Percentiles rank a stretch among this genome's conserved stretches.
Conservation (phyloP, 2,888 invertebrate species). For the Idaea biselata region DNA sequence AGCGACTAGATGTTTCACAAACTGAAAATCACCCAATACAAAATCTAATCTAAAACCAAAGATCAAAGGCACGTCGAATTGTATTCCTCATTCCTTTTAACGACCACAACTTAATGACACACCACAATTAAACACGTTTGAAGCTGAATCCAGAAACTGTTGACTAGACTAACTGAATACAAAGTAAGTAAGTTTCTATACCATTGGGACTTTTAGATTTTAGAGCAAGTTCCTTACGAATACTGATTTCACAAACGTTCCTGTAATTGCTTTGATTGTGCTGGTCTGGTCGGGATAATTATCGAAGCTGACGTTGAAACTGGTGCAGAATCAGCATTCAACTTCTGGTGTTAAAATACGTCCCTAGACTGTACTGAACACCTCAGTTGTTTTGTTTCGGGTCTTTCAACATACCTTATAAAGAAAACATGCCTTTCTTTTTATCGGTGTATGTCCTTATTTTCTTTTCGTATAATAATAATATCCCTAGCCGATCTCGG, state of each 20-base stretch:
- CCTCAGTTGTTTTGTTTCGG: too few species aligned
- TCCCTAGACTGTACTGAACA: too few species aligned
- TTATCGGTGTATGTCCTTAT: too few species aligned
- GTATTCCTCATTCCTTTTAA: neutral
- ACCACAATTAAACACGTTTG: constrained; percentile 1
- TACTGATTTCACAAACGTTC: constrained; percentile 27
- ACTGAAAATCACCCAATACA: neutral
- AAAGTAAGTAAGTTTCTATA: constrained; percentile 7
- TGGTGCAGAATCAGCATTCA: constrained; percentile 28
- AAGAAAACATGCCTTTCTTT: too few species aligned
- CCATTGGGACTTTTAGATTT: constrained; percentile 6
- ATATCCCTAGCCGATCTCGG: too few species aligned
- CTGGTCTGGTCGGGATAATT: constrained; percentile 33
- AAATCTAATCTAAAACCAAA: neutral
- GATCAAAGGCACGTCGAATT: neutral
- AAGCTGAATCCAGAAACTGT: constrained; percentile 2
- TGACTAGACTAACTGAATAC: constrained; percentile 3
- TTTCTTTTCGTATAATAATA: too few species aligned
- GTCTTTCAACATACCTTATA: too few species aligned
- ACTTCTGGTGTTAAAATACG: too few species aligned
- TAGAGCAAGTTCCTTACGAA: constrained; percentile 6
- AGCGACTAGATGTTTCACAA: too few species aligned
- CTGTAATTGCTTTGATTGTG: constrained; percentile 37
- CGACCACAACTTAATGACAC: neutral
- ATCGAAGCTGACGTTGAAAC: constrained; percentile 32